phyloP scores from a whole-genome alignment of 2,797 vertebrate species.

The Nasua narica region DNA sequence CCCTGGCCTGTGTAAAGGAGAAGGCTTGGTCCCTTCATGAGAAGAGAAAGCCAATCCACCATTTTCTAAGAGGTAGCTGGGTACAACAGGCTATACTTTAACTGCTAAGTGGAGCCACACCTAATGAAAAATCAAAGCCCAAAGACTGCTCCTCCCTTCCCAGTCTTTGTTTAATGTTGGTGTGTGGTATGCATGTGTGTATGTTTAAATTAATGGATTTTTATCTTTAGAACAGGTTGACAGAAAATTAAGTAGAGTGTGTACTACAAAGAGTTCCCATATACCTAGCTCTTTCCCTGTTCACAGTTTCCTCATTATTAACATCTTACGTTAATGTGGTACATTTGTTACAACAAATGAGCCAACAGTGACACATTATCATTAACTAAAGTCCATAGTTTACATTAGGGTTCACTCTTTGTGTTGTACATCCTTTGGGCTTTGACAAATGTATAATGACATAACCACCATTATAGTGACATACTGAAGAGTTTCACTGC shows the following conservation, averaged over 20 bases:
- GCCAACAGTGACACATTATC: neutral
- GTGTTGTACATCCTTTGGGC: neutral
- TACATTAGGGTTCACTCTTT: neutral
- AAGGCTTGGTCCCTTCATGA: neutral
- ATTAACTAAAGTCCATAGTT: neutral
- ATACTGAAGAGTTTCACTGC: neutral
- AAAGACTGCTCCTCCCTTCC: neutral
- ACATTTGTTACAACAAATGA: neutral
- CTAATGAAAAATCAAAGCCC: neutral
- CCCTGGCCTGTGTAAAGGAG: neutral
- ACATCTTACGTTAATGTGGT: neutral
- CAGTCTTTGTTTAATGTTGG: neutral
- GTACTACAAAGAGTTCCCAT: neutral
- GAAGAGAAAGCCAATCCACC: neutral
- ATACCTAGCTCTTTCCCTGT: neutral
- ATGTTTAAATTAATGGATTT: neutral
- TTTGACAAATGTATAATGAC: conserved; percentile 1
- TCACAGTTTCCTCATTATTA: neutral
- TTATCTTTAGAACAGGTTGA: neutral
- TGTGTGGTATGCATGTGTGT: neutral
- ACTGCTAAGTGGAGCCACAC: neutral
- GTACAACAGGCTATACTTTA: neutral
- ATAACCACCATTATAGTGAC: neutral
- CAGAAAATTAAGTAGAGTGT: neutral
- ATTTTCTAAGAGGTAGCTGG: neutral